Base-by-base conservation (phyloP, 2,113 vertebrate species). In the Maccullochella peelii region DNA sequence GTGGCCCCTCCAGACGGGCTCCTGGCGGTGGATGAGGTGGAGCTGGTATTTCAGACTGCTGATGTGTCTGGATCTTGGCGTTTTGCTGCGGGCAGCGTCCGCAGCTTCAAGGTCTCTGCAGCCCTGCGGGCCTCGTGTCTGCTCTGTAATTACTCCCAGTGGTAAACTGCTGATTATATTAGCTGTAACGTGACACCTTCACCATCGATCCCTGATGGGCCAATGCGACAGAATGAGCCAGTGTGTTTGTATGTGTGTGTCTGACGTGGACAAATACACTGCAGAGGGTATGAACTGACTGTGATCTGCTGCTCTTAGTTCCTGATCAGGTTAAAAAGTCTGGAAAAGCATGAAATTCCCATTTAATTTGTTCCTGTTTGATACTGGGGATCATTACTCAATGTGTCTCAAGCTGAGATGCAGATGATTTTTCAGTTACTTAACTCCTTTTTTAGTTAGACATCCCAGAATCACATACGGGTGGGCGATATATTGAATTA, bases 71-170 rank as follows among this genome's bases (percentile, higher is more conserved):
- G 57, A 72, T 72, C 52, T 23, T 20, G 55, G 20, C 4, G 40
- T 0, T 54, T 73, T 2, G 62, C 80, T 47, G 73, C 81, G 52
- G 86, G 77, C 68, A 0, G 50, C n/a, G 54, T 75, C 73, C 74
- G 84, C 70, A 58, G 75, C 75, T 69, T 66, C 27, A 55, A 77
- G 80, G 82, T 71, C 84, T 67, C 52, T 23, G 79, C 63, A 12
- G 76, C 84, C 76, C 86, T 9, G 61, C 55, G 52, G 87, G 58
- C 77, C 71, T 47, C 18, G 2, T 3, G 62, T 75, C 59, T 8
- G 85, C 76, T 62, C 67, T 79, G 58, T 88, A 83, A 92, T 91
- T 87, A 83, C 82, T 90, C 77, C 82, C 88, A 27, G 76, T 69
- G 75, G 71, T 80, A 23, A 88, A 87, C 9, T 47, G 83, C 79